Evolutionary conservation across 2,797 vertebrate species (phyloP).

Genomic region (Epinephelus awoara): DNA sequence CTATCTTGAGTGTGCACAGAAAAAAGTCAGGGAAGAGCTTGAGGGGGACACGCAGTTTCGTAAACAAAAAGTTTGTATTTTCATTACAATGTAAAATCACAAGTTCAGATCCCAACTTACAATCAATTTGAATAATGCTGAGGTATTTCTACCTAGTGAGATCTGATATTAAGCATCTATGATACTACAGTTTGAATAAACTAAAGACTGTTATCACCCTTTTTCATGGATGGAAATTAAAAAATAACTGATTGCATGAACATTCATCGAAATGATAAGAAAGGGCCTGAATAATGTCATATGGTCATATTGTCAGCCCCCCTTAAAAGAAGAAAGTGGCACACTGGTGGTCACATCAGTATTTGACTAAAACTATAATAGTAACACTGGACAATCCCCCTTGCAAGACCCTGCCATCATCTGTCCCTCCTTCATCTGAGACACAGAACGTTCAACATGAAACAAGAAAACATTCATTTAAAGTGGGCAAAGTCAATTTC

Average conservation of each 20-base stretch:
- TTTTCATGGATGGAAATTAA: not conserved
- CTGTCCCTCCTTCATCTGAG: slow-evolving; percentile 44
- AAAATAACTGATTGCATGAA: slow-evolving; percentile 12
- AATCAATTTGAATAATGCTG: slow-evolving; percentile 29
- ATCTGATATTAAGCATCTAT: slow-evolving; percentile 44
- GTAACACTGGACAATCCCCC: slow-evolving; percentile 31
- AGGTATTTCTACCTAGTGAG: slow-evolving; percentile 41
- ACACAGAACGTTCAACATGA: slow-evolving; percentile 55
- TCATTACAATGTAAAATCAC: slow-evolving; percentile 45
- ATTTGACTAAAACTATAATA: slow-evolving; percentile 27
- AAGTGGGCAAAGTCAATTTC: slow-evolving; percentile 40
- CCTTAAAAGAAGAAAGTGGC: not conserved
- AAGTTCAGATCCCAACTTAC: slow-evolving; percentile 16
- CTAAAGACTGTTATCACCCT: slow-evolving; percentile 1
- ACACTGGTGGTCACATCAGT: slow-evolving; percentile 42
- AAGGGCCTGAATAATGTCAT: slow-evolving; percentile 41
- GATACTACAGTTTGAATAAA: slow-evolving; percentile 25
- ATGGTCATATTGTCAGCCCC: slow-evolving; percentile 6
- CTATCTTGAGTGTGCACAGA: slow-evolving; percentile 68
- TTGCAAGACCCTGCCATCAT: slow-evolving; percentile 51
- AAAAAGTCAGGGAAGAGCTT: slow-evolving; percentile 61
- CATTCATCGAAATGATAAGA: slow-evolving; percentile 11
- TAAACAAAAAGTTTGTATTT: slow-evolving; percentile 42
- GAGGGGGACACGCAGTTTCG: slow-evolving; percentile 42
- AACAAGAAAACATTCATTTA: slow-evolving; percentile 56